These are phyloP conservation scores for Periophthalmus modestus DNA, from an alignment of 2,113 vertebrate genomes.

Conservation along the genomic window DNA sequence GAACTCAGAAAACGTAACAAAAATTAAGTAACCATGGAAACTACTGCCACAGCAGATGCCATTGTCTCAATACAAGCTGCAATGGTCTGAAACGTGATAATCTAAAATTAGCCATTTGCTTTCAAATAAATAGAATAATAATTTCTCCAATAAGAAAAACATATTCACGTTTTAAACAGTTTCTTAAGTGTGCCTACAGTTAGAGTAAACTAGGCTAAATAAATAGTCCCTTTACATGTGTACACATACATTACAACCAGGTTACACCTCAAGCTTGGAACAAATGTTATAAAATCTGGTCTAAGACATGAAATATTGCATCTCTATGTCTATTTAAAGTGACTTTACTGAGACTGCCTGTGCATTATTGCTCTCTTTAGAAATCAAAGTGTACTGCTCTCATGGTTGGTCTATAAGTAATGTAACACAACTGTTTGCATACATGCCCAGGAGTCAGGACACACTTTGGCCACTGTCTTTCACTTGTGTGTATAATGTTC, in stretches of 20 bases:
- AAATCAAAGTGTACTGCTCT: background rate
- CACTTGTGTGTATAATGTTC: background rate
- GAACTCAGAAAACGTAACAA: background rate
- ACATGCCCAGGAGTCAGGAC: background rate
- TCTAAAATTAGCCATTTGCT: constrained; percentile 36
- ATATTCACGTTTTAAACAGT: constrained; percentile 12
- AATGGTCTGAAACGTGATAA: constrained; percentile 20
- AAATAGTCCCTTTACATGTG: constrained; percentile 41
- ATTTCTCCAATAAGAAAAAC: constrained; percentile 30
- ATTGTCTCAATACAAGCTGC: constrained; percentile 39
- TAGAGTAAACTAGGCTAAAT: constrained; percentile 46
- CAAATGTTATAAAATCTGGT: constrained; percentile 18
- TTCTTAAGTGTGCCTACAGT: constrained; percentile 34
- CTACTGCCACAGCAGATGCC: constrained; percentile 28
- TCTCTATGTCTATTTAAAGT: constrained; percentile 43
- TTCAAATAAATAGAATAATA: constrained; percentile 39
- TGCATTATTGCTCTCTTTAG: constrained; percentile 56
- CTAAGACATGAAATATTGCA: constrained; percentile 42
- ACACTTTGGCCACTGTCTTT: constrained; percentile 2
- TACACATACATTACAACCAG: constrained; percentile 35
- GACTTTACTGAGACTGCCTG: constrained; percentile 9
- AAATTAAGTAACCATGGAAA: constrained; percentile 44
- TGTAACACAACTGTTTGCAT: background rate
- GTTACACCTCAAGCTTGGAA: constrained; percentile 15
- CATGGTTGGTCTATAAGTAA: background rate